Evolutionary conservation across 2,888 invertebrate species (phyloP), one percentile per base, ranked within the genome.

Genomic region (Lasioglossum lativentre): DNA sequence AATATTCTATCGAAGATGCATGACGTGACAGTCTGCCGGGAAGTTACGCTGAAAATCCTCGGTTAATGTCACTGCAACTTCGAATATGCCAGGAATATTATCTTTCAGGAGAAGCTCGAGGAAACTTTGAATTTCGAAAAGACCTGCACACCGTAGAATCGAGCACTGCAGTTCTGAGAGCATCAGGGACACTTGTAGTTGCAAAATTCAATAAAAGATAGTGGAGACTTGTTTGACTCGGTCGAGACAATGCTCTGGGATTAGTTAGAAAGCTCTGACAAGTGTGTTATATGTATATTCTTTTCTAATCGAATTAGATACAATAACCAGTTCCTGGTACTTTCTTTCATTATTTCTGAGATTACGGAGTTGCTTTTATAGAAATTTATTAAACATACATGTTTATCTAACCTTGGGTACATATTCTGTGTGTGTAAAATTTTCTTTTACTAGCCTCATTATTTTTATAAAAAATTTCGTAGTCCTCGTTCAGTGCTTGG

Each of bases 31-130:
- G 27, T 59, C 59, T 27, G 59, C 27, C 27, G 14, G 27, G 27
- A 59, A 59, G 59, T 59, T 59, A 27, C 59, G 59, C 59, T 59
- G 59, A 59, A 59, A 59, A 59, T 59, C 59, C 59, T 14, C 27
- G 59, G 59, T 14, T 59, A 59, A 59, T 27, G 59, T 27, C 59
- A 27, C 16, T 59, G 59, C 5, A 59, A 59, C 59, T 59, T 59
- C 27, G 59, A 27, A 12, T 27, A 59, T 27, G 27, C 27, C 52
- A 59, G 59, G 59, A 27, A 27, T 59, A 59, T 59, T 59, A 59
- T 59, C 59, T 27, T 27, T 27, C 27, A 1, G 27, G 27, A 27
- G 4, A 27, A 27, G 27, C 59, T 27, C 14, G 59, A 27, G 59
- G 59, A 59, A 59, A 59, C 59, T 59, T 59, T 52, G 52, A 52